Base-by-base conservation (phyloP, 2,888 invertebrate genomes). In the Pemphredon lugubris region DNA sequence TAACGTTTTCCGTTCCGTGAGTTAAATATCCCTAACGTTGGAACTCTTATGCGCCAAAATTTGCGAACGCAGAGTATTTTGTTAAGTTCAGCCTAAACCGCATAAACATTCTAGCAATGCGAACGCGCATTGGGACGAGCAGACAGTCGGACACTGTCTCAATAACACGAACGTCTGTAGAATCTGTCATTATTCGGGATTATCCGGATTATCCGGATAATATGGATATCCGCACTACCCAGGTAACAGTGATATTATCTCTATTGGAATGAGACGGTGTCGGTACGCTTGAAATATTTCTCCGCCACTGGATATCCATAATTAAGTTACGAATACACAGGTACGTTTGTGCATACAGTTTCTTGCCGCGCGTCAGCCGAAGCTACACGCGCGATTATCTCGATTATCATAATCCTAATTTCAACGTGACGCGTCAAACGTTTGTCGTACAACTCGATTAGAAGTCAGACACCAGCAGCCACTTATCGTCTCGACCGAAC, bases 121-220 rank as follows among this genome's bases (percentile, higher is more conserved):
- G 55, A 57, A 55, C 60, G 13, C 16, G 20, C n/a, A n/a, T n/a
- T 13, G 40, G 69, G 39, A 42, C 60, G 50, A 42, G 44, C 16
- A 50, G 50, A 26, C 30, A 16, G 39, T 16, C 18, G 37, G 57
- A 51, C 61, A 37, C 34, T 50, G 45, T 16, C 48, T 53, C 26
- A 60, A 70, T 68, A 70, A 68, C 68, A 60, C 32, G 54, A 47
- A 47, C 60, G 69, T 50, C 37, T 48, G 57, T 63, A 70, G 72
- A 50, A 72, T 72, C 72, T 69, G 70, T 72, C 72, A 72, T 72
- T 72, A 64, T 71, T 70, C 58, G 64, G 59, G 58, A 69, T 72
- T 70, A 70, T 64, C 72, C 54, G 58, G 70, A 72, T 72, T 70
- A 72, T 72, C 70, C 64, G 72, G 72, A 70, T 72, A 58, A 64